Percentiles rank a stretch among this genome's conserved stretches.
Evolutionary conservation across 1,140 invertebrate species (phyloP).

Genomic region (Procambarus clarkii): DNA sequence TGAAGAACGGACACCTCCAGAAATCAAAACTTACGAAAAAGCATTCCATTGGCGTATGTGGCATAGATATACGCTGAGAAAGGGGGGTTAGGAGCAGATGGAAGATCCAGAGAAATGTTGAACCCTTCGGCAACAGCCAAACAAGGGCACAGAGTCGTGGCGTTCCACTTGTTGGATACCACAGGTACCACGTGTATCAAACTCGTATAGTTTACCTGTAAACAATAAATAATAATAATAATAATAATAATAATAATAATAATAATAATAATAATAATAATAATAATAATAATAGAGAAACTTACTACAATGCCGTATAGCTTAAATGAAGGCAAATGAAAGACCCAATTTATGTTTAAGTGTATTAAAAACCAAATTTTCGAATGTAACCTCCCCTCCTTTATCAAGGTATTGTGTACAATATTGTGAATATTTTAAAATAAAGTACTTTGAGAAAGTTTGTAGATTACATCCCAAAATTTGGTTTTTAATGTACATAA

Average conservation of each 20-base stretch:
- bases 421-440: no score
- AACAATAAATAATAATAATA: neutral
- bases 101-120: conserved; percentile 21
- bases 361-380: neutral
- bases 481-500: no score
- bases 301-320: no score
- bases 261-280: no score
- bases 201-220: conserved; percentile 39
- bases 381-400: neutral
- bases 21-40: neutral
- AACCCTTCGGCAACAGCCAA: conserved; percentile 21
- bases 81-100: conserved; percentile 41
- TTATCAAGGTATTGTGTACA: no score
- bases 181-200: conserved; percentile 43
- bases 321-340: no score
- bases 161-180: conserved; percentile 39
- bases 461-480: no score
- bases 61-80: conserved; percentile 39
- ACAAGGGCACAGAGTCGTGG: conserved; percentile 40
- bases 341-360: neutral
- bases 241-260: no score
- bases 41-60: neutral
- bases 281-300: no score
- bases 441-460: no score
- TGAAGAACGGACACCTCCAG: no score